A percentile compares a stretch with the other conserved stretches of the same genome.
phyloP scores from a whole-genome alignment of 2,888 invertebrate genomes.

The Criorhina ranunculi region DNA sequence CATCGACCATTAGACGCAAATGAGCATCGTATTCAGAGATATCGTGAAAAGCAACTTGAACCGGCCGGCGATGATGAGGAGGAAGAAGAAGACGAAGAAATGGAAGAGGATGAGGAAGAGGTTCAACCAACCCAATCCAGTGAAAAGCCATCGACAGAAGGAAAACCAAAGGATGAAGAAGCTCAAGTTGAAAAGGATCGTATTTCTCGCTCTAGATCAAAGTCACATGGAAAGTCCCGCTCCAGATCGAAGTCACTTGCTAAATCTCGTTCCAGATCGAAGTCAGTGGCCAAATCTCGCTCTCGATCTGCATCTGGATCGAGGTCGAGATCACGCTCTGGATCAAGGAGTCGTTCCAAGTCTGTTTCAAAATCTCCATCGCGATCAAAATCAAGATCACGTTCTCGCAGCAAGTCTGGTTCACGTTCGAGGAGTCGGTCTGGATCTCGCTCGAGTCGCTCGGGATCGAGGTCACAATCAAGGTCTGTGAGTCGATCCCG shows the following conservation, averaged over 20 bases:
- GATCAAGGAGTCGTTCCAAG: constrained; percentile 79
- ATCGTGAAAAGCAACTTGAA: constrained; percentile 94
- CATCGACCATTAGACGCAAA: constrained; percentile 93
- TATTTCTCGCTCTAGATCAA: constrained; percentile 78
- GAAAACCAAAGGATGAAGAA: constrained; percentile 58
- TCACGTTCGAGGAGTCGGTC: constrained; percentile 72
- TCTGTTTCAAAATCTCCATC: constrained; percentile 79
- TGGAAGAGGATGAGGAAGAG: constrained; percentile 85
- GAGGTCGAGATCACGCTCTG: constrained; percentile 80
- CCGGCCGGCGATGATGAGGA: constrained; percentile 91
- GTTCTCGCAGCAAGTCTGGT: constrained; percentile 81
- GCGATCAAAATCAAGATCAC: constrained; percentile 80
- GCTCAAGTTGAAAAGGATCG: constrained; percentile 78
- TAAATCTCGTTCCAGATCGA: constrained; percentile 80
- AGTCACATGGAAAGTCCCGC: constrained; percentile 79
- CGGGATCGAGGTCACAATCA: constrained; percentile 47
- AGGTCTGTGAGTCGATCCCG: constrained; percentile 55
- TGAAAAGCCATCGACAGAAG: constrained; percentile 79
- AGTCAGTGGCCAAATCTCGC: constrained; percentile 81
- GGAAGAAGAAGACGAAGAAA: constrained; percentile 87
- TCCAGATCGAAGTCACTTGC: constrained; percentile 77
- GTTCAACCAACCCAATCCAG: constrained; percentile 54
- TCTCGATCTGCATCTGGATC: constrained; percentile 78
- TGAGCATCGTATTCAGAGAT: constrained; percentile 94
- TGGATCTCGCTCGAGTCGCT: constrained; percentile 65